Percentiles rank a stretch among this genome's conserved stretches.
phyloP scores from a whole-genome alignment of 1,140 invertebrate species.

The Bombus terrestris region DNA sequence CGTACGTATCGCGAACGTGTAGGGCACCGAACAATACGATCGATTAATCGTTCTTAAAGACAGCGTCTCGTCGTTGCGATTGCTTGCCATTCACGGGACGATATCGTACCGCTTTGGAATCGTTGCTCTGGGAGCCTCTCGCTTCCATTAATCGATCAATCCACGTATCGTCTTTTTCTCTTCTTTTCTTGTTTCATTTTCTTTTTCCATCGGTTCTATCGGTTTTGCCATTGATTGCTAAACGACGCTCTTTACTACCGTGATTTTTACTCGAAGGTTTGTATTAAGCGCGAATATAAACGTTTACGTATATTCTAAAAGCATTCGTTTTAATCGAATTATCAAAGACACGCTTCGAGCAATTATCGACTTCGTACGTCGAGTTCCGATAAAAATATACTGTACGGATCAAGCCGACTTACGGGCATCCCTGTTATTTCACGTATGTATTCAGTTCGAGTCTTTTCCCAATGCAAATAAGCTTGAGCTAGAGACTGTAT shows the following conservation, averaged over 20 bases:
- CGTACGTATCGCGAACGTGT: neutral
- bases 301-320: neutral
- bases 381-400: neutral
- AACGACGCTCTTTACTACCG: neutral
- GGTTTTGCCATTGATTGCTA: neutral
- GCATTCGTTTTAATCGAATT: neutral
- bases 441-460: neutral
- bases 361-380: neutral
- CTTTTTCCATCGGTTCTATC: neutral
- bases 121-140: neutral
- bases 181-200: neutral
- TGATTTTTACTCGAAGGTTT: too few species aligned
- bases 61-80: constrained; percentile 10
- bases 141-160: neutral
- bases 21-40: constrained; percentile 14
- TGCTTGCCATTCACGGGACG: constrained; percentile 29
- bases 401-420: neutral
- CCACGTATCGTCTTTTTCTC: neutral
- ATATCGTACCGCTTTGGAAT: constrained; percentile 4
- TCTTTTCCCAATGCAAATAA: neutral
- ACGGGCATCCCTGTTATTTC: neutral
- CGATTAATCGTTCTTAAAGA: constrained; percentile 41
- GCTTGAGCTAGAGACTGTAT: neutral
- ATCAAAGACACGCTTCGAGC: neutral
- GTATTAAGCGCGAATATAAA: neutral